phyloP scores from a whole-genome alignment of 2,888 invertebrate genomes.

The Protonemura montana region DNA sequence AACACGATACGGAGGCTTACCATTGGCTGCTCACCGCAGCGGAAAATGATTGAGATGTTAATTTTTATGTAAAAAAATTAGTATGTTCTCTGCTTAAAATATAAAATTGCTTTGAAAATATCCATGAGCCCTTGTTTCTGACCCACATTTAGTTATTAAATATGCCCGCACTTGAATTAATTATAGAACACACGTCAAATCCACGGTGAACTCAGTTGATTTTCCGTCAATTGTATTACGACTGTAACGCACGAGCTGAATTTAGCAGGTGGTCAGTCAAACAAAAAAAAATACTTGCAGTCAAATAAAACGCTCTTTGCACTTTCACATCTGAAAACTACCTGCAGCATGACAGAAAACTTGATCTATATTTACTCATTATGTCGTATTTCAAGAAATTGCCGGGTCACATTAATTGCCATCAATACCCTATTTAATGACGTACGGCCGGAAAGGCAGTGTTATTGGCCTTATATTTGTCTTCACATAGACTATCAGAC shows the following conservation, averaged over 20 bases:
- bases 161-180: not conserved
- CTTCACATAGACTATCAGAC: slow-evolving; percentile 9
- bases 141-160: not conserved
- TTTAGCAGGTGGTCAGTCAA: too few species aligned
- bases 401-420: not conserved
- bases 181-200: not conserved
- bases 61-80: not conserved
- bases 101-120: not conserved
- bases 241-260: too few species aligned
- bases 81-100: not conserved
- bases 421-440: not conserved
- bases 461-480: slow-evolving; percentile 8
- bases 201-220: not conserved
- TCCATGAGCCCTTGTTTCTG: not conserved
- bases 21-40: not conserved
- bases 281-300: too few species aligned
- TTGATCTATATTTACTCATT: not conserved
- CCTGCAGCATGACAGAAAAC: not conserved
- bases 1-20: not conserved
- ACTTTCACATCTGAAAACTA: not conserved
- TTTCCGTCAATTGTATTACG: not conserved
- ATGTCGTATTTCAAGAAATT: slow-evolving; percentile 3
- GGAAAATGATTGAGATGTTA: slow-evolving; percentile 12
- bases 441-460: not conserved
- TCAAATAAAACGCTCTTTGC: not conserved